Base-by-base conservation (phyloP, 2,797 vertebrate genomes). In the Oreortyx pictus region DNA sequence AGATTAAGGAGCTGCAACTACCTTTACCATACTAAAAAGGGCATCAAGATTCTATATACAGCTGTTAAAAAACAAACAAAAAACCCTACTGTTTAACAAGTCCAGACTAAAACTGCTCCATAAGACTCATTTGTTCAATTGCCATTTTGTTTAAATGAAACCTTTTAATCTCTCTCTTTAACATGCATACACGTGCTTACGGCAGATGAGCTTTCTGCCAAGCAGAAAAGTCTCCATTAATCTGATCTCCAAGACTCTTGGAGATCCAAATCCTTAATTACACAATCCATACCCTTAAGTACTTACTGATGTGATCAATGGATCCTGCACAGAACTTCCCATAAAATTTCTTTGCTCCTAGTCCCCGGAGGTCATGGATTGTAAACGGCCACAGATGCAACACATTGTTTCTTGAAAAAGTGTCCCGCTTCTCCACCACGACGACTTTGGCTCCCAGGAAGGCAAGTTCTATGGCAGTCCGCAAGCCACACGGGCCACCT, bases 291-390 rank as follows among this genome's bases (percentile, higher is more conserved):
- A 13, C 31, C 37, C 39, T 78, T n/a, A 19, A n/a, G 47, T 91
- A 98, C 99, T 99, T 96, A 99, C 99, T 99, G 96, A 99, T 99
- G 89, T 99, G 99, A 97, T 99, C 98, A 27, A 99, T 99, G 86
- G 99, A 98, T 50, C 99, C 99, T 0, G 98, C 99, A 37, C 99
- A 99, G 97, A 99, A 99, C 96, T 99, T 99, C 20, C 99, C 99
- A 2, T 98, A 99, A 95, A 99, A 99, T 93, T 99, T 99, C 97
- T 99, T 99, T 81, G 99, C 99, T 78, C 99, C 99, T 13, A 99
- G 98, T 60, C 98, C 98, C 27, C 99, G 98, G 41, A 99, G 98
- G 95, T 99, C 99, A 0, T 99, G 99, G 92, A 99, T 99, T 88
- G 99, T 99, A 92, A 98, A 99, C 2, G 99, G 99, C 99, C 99